These are phyloP conservation scores for Ciconia boyciana DNA, from an alignment of 2,113 vertebrate species.

Conservation along the genomic window DNA sequence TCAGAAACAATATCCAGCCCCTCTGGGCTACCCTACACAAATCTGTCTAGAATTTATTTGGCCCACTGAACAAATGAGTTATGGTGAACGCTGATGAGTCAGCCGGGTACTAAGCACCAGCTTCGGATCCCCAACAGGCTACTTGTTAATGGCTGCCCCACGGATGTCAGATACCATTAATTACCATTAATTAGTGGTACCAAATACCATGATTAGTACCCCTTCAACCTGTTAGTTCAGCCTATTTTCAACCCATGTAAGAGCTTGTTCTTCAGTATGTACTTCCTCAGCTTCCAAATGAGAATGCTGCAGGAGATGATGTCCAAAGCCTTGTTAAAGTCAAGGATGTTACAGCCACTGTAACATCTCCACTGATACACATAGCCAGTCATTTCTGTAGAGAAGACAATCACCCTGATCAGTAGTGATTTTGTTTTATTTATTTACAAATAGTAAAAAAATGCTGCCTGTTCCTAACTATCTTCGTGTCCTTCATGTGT, in stretches of 20 bases:
- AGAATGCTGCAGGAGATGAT: rapidly evolving
- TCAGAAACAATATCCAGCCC: neutral
- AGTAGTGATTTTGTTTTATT: neutral
- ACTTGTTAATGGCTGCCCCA: neutral
- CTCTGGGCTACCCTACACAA: neutral
- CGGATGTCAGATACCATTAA: neutral
- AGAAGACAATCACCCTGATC: neutral
- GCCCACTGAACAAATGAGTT: neutral
- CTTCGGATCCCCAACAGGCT: neutral
- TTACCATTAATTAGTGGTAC: neutral
- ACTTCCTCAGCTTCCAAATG: neutral
- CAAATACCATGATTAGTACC: neutral
- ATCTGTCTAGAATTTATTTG: neutral
- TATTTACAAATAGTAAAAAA: neutral
- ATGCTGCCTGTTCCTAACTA: neutral
- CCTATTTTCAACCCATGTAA: neutral
- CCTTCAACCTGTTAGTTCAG: neutral
- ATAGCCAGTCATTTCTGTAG: neutral
- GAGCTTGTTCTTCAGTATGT: neutral
- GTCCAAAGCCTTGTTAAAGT: neutral
- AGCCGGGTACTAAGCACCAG: neutral
- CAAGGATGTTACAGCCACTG: neutral
- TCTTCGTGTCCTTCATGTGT: neutral
- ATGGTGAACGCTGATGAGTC: neutral
- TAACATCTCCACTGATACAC: neutral